A percentile compares a stretch with the other conserved stretches of the same genome.
Evolutionary conservation across 1,140 invertebrate genomes (phyloP).

Genomic region (Heliconius nattereri): DNA sequence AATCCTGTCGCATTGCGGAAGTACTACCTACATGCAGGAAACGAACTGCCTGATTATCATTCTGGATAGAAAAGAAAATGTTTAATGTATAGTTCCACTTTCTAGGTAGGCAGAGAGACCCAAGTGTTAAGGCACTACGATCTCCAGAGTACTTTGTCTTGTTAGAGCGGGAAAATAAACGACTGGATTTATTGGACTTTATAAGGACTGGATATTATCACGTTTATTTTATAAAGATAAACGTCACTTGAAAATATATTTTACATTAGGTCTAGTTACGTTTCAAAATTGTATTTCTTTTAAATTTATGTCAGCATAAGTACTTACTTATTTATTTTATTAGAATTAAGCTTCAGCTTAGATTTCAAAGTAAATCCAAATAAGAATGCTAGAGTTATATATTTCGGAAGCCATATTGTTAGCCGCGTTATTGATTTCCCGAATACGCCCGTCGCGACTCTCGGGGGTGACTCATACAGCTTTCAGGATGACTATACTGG

Average conservation of each 20-base stretch:
- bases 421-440: slow-evolving; percentile 23
- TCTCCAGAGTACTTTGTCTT: too few relatives aligned
- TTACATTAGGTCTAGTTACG: too few relatives aligned
- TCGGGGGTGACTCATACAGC: slow-evolving; percentile 25
- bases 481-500: neutral
- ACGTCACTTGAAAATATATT: too few relatives aligned
- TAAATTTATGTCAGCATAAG: neutral
- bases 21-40: neutral
- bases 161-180: too few relatives aligned
- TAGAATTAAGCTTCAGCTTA: neutral
- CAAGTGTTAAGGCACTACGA: too few relatives aligned
- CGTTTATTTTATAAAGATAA: too few relatives aligned
- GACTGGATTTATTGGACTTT: too few relatives aligned
- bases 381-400: neutral
- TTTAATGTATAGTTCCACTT: too few relatives aligned
- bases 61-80: neutral
- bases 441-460: slow-evolving; percentile 15
- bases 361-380: neutral
- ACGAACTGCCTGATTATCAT: neutral
- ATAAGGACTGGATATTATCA: too few relatives aligned
- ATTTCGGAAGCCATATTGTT: slow-evolving; percentile 30
- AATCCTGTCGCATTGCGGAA: slow-evolving; percentile 10
- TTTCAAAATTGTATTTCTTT: neutral
- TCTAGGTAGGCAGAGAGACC: too few relatives aligned
- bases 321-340: neutral